Base-by-base conservation (phyloP, 2,888 invertebrate species). In the Drosophila subquinaria region DNA sequence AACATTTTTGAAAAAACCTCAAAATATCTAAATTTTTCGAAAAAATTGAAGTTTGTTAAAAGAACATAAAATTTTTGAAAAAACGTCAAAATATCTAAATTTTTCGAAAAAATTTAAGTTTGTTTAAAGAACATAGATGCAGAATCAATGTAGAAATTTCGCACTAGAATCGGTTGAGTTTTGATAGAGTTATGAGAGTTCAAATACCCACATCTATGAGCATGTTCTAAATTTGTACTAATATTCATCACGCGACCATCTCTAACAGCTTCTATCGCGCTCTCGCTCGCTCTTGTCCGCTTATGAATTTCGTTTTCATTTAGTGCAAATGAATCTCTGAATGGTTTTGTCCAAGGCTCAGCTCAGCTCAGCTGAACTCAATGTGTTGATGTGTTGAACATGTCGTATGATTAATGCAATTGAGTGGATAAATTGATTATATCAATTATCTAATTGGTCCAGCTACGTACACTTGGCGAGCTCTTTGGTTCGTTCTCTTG, bases 381-480 rank as follows among this genome's bases (percentile, higher is more conserved):
- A 27, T 59, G 42, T 20, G 51, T 55, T 40, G 30, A 47, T 56
- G 17, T 17, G 17, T 17, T 17, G 17, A n/a, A 11, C 43, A 56
- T 23, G 38, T 38, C 38, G 38, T 38, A 53, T 59, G 50, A 59
- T 72, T 72, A 69, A 65, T 67, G 60, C 72, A 74, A 71, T 73
- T 72, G 57, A 48, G 56, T 63, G 33, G 69, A 55, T 72, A 64
- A 85, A 79, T 80, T 76, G 78, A 72, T 73, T 67, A 61, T 40
- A 30, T 35, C 62, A 75, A 79, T 87, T 84, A 79, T 70, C 72
- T 76, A 74, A 81, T 77, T 61, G 47, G 68, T 23, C 47, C 72
- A 66, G 62, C 51, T 57, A 36, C 38, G n/a, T 8, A 33, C n/a
- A 13, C n/a, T 15, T n/a, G 17, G 47, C 63, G 52, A 50, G 63